A percentile compares a stretch with the other conserved stretches of the same genome.
These are phyloP conservation scores for Caenorhabditis drosophilae DNA, from an alignment of 2,888 invertebrate genomes.

Conservation along the genomic window DNA sequence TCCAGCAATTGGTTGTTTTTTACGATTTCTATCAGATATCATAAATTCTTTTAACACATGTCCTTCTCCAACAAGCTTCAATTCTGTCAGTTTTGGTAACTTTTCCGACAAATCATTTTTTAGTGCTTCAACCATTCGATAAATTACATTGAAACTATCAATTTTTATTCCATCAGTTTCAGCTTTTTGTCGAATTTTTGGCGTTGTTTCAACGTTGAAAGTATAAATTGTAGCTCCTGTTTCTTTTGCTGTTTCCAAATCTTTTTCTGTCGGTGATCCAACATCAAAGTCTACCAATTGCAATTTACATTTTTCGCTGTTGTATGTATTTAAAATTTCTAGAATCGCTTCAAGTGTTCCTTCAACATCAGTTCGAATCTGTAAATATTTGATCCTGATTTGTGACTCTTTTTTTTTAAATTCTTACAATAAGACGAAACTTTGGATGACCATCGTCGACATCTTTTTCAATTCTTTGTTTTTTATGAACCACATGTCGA, in stretches of 20 bases:
- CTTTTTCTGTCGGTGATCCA: conserved; percentile 83
- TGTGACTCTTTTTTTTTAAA: not conserved
- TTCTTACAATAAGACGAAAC: conserved; percentile 49
- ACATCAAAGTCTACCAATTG: conserved; percentile 89
- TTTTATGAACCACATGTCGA: conserved; percentile 47
- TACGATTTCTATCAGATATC: conserved; percentile 77
- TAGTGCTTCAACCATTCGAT: conserved; percentile 84
- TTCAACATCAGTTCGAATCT: conserved; percentile 81
- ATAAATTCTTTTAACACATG: conserved; percentile 73
- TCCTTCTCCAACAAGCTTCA: conserved; percentile 79
- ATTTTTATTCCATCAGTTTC: conserved; percentile 75
- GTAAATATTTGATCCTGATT: not conserved
- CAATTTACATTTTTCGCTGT: conserved; percentile 76
- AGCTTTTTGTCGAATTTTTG: conserved; percentile 72
- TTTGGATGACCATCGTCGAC: conserved; percentile 40
- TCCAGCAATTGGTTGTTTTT: conserved; percentile 74
- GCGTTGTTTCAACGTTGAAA: conserved; percentile 79
- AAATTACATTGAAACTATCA: conserved; percentile 85
- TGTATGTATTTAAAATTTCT: conserved; percentile 85
- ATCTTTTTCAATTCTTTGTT: conserved; percentile 49
- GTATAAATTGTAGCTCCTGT: conserved; percentile 80
- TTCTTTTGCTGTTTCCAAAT: conserved; percentile 80
- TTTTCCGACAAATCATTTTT: conserved; percentile 79
- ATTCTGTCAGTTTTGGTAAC: conserved; percentile 79
- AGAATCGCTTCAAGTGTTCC: conserved; percentile 94